These are phyloP conservation scores for Setophaga coronata DNA, from an alignment of 2,113 vertebrate genomes.

Conservation along the genomic window DNA sequence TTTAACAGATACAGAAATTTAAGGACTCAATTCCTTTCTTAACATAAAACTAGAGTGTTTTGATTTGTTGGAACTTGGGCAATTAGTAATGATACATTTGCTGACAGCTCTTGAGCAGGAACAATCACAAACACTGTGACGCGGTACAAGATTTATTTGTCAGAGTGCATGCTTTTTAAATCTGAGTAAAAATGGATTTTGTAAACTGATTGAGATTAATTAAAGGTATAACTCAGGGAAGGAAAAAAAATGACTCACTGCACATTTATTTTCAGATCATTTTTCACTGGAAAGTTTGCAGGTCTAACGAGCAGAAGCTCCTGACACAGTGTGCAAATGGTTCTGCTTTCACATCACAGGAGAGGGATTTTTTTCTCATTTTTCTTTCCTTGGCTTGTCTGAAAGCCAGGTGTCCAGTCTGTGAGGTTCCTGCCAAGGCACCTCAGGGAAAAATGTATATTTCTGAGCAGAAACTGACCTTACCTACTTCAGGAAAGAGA, in stretches of 20 bases:
- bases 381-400: slow-evolving; percentile 13
- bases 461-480: neutral
- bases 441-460: neutral
- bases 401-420: neutral
- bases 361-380: neutral
- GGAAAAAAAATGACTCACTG: slow-evolving; percentile 13
- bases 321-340: neutral
- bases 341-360: neutral
- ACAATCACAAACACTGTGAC: neutral
- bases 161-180: slow-evolving; percentile 17
- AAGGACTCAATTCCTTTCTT: neutral
- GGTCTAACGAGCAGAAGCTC: slow-evolving; percentile 26
- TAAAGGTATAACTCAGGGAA: slow-evolving; percentile 38
- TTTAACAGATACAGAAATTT: neutral
- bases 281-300: slow-evolving; percentile 52
- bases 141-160: slow-evolving; percentile 38
- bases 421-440: neutral
- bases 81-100: slow-evolving; percentile 26
- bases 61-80: neutral
- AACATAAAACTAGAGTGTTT: neutral
- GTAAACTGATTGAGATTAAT: slow-evolving; percentile 65
- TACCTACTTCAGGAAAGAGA: neutral
- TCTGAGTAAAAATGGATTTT: slow-evolving; percentile 50
- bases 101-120: slow-evolving; percentile 25
- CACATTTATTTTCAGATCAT: slow-evolving; percentile 55